Evolutionary conservation across 23 tunicate species (phyloP), one percentile per base, ranked within the genome.

Genomic region (Styela plicata): DNA sequence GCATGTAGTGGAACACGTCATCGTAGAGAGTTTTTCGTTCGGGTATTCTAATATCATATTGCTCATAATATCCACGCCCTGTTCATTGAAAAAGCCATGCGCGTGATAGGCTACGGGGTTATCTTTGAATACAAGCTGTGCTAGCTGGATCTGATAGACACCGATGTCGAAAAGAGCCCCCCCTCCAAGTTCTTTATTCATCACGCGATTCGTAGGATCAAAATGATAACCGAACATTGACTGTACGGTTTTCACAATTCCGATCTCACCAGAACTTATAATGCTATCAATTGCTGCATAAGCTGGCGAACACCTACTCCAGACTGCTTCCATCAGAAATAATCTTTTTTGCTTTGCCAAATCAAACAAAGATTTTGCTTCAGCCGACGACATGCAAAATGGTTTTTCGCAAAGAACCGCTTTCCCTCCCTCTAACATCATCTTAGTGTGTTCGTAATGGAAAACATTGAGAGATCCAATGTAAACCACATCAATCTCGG

Each of bases 351-450:
- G 2, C 57, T 78, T 76, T 22, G 98, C 98, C 63, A 92, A 57
- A 1, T 52, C 84, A 74, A 74, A 19, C 3, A 92, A 23, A 19
- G 34, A 31, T 70, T 84, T 80, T 27, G 98, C 81, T 74, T 92
- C 80, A 22, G 65, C 67, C 27, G 63, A 76, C 69, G 74, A 84
- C 69, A 88, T 34, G 70, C 94, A 84, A 52, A 92, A 64, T 1
- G 98, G 93, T 80, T 92, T 92, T 34, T 92, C 98, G 52, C 98
- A 92, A 30, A 92, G 57, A 35, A 92, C 98, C 69, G 83, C 89
- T 70, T 92, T 92, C 32, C 94, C n/a, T n/a, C n/a, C n/a, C n/a
- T n/a, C n/a, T n/a, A n/a, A n/a, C n/a, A n/a, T n/a, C n/a, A n/a
- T n/a, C 98, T 88, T 92, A 17, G 44, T 33, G 21, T 34, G 61